Evolutionary conservation across 2,797 vertebrate genomes (phyloP).

Genomic region (Brotula barbata): DNA sequence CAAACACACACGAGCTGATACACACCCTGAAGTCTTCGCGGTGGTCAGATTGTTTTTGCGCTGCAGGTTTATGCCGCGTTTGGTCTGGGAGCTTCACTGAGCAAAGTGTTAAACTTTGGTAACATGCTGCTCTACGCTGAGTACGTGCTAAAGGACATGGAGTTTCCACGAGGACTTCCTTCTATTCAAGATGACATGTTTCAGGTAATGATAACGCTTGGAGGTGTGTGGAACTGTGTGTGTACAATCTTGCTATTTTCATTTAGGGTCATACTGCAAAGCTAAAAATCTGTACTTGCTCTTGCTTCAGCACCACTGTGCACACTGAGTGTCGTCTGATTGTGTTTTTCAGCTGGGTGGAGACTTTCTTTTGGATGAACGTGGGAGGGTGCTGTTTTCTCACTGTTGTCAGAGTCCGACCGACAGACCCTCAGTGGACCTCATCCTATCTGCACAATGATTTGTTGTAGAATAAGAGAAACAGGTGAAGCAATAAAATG

Average conservation of each 20-base stretch:
- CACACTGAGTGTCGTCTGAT: too few species aligned
- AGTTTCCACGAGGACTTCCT: slow-evolving; percentile 55
- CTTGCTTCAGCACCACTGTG: too few species aligned
- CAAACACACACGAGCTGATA: neutral
- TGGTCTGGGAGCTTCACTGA: slow-evolving; percentile 53
- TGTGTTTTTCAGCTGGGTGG: slow-evolving; percentile 55
- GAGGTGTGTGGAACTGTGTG: too few species aligned
- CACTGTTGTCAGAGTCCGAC: slow-evolving; percentile 62
- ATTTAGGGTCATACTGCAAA: too few species aligned
- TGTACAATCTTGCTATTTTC: too few species aligned
- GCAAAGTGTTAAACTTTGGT: slow-evolving; percentile 62
- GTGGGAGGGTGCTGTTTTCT: slow-evolving; percentile 59
- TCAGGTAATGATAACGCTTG: slow-evolving; percentile 41
- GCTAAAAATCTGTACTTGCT: too few species aligned
- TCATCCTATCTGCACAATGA: slow-evolving; percentile 44
- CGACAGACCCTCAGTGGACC: slow-evolving; percentile 53
- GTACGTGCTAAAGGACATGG: slow-evolving; percentile 39
- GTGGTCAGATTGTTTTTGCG: neutral
- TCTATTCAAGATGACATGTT: slow-evolving; percentile 67
- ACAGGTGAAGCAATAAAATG: neutral
- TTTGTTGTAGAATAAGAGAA: slow-evolving; percentile 2
- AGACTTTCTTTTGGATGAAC: slow-evolving; percentile 61
- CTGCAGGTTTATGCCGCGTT: slow-evolving; percentile 56
- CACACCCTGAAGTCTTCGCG: neutral
- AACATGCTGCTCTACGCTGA: slow-evolving; percentile 67